Percentiles rank a stretch among this genome's conserved stretches.
Conservation (phyloP, 2,797 vertebrate genomes). For the Botia almorhae region DNA sequence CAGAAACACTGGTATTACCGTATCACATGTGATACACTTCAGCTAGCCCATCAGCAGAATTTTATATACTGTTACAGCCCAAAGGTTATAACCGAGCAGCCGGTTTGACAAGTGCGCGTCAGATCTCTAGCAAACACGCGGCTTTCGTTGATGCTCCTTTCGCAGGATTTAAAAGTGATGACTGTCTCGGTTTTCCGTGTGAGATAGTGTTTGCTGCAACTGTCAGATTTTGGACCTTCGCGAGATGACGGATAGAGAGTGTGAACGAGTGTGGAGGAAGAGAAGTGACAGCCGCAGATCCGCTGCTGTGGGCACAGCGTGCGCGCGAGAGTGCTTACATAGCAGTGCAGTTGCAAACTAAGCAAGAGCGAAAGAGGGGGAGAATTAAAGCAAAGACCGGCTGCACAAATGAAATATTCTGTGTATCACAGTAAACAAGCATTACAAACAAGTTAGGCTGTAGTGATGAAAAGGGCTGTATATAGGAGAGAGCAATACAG, state of each 20-base stretch:
- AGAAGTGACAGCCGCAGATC: constrained; percentile 53
- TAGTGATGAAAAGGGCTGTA: constrained; percentile 19
- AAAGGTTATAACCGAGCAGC: constrained; percentile 35
- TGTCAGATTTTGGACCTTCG: constrained; percentile 44
- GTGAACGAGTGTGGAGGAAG: constrained; percentile 49
- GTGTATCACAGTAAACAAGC: constrained; percentile 21
- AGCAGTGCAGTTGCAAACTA: constrained; percentile 51
- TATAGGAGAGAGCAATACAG: neutral
- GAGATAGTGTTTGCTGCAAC: constrained; percentile 31
- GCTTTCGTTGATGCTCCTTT: constrained; percentile 31
- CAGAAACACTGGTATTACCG: constrained; percentile 4
- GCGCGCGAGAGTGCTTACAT: constrained; percentile 36
- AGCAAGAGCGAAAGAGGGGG: constrained; percentile 39
- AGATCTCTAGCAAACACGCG: constrained; percentile 34
- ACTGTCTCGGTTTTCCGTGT: constrained; percentile 16
- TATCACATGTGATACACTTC: neutral
- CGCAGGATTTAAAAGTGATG: constrained; percentile 49
- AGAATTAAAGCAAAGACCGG: constrained; percentile 38
- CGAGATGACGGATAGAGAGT: constrained; percentile 47
- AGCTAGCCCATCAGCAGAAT: constrained; percentile 28
- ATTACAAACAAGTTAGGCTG: constrained; percentile 41
- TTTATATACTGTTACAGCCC: constrained; percentile 8
- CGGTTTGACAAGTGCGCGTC: constrained; percentile 23
- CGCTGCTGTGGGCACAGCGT: constrained; percentile 50
- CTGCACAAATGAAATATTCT: constrained; percentile 17